Evolutionary conservation across 2,888 invertebrate genomes (phyloP).

Genomic region (Trichogramma dendrolimi): DNA sequence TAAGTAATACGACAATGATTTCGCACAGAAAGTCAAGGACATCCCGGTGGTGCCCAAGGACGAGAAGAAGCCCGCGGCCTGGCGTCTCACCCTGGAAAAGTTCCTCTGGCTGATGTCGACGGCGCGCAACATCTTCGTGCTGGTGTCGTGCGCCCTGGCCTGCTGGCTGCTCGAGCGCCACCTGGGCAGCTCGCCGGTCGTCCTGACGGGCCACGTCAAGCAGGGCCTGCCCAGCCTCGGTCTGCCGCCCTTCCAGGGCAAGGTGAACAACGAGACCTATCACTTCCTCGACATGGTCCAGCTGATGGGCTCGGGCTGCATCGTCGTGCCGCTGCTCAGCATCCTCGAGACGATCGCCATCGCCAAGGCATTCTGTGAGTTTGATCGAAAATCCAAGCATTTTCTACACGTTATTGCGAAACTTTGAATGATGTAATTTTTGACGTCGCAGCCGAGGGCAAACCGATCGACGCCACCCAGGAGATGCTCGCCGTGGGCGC

Average conservation of each 20-base stretch:
- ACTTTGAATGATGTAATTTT: not conserved
- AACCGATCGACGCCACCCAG: constrained; percentile 65
- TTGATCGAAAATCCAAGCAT: not conserved
- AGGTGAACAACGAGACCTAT: constrained; percentile 57
- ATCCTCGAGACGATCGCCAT: constrained; percentile 69
- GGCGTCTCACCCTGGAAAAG: constrained; percentile 56
- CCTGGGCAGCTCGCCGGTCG: constrained; percentile 60
- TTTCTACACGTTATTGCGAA: not conserved
- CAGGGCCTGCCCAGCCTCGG: constrained; percentile 65
- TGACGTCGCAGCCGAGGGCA: constrained; percentile 55
- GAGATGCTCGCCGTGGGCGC: constrained; percentile 66
- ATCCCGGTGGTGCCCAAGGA: constrained; percentile 54
- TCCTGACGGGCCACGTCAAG: constrained; percentile 67
- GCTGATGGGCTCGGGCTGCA: constrained; percentile 62
- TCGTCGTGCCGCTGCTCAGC: constrained; percentile 65
- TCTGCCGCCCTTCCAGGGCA: constrained; percentile 65
- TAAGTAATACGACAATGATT: not conserved
- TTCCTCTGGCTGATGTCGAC: constrained; percentile 70
- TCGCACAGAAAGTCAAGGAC: constrained; percentile 70
- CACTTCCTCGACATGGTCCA: constrained; percentile 59
- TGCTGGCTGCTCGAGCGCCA: constrained; percentile 64
- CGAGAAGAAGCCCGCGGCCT: constrained; percentile 50
- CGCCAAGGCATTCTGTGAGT: constrained; percentile 62
- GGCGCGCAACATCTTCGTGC: constrained; percentile 72
- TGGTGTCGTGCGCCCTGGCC: constrained; percentile 64